These are phyloP conservation scores for Drosophila aff. DNA, from an alignment of 1,140 invertebrate species.

Conservation along the genomic window DNA sequence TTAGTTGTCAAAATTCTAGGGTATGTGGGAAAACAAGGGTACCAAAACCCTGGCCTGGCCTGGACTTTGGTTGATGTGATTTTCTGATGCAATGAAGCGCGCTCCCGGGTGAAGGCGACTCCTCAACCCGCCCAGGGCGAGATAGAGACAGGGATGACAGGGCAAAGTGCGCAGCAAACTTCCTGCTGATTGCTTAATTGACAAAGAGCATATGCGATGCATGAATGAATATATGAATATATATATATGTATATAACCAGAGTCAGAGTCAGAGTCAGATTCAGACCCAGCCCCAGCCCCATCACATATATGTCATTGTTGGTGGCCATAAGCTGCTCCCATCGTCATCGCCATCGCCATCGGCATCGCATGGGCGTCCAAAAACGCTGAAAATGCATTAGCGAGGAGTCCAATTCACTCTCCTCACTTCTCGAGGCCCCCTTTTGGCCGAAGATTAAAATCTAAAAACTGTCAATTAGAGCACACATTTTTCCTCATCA, in stretches of 20 bases:
- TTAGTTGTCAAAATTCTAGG: constrained; percentile 1
- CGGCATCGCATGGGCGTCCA: constrained; percentile 66
- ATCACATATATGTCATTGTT: constrained; percentile 73
- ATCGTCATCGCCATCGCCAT: constrained; percentile 48
- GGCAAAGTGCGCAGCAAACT: constrained; percentile 80
- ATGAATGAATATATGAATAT: constrained; percentile 78
- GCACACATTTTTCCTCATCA: constrained; percentile 83
- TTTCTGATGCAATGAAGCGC: constrained; percentile 47
- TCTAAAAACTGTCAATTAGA: constrained; percentile 84
- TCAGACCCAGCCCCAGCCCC: constrained; percentile 14
- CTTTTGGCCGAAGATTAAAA: constrained; percentile 72
- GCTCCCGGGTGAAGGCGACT: background rate
- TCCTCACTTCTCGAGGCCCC: constrained; percentile 23
- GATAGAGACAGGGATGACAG: constrained; percentile 50
- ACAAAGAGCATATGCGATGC: constrained; percentile 82
- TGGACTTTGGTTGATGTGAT: constrained; percentile 69
- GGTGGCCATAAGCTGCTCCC: constrained; percentile 78
- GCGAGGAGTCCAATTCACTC: constrained; percentile 68
- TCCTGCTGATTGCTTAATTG: constrained; percentile 83
- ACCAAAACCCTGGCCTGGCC: background rate
- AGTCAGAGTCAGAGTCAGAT: background rate
- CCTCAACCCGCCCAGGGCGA: background rate
- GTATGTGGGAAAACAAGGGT: background rate
- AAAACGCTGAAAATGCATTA: constrained; percentile 81
- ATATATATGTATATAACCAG: background rate